Evolutionary conservation across 2,113 vertebrate species (phyloP), one percentile per base, ranked within the genome.

Genomic region (Lipophrys pholis): DNA sequence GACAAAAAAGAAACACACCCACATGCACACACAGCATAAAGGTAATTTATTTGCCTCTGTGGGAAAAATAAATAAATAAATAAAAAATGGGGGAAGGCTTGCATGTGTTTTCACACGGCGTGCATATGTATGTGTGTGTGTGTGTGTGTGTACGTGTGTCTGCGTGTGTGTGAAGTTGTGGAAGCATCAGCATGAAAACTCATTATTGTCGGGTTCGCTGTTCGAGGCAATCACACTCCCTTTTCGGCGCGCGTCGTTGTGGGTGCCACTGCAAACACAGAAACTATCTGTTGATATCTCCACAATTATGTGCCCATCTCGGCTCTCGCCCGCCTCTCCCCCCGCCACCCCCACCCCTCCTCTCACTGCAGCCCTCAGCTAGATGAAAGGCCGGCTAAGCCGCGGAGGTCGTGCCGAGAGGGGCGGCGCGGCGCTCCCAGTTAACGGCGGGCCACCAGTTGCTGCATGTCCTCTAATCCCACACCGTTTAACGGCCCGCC

Each of bases 341-440:
- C 14, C 56, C 49, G 17, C 52, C 48, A 60, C 41, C 67, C 68
- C 50, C 45, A 64, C 80, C 51, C 77, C 55, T 52, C 78, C 68
- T 30, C 71, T 73, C 67, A 62, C 85, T n/a, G 45, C 76, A 82
- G 82, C 86, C 84, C 80, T 90, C 82, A 79, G 85, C 52, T 56
- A 92, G 90, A 94, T 94, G 88, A 94, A 94, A 94, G 87, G 77
- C 83, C 68, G 67, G 84, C 87, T 91, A 88, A 92, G 91, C 89
- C 45, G 50, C 52, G 78, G 91, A 90, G 86, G 83, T 89, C 89
- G 76, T 88, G 86, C 83, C n/a, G 90, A 85, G 87, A 55, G 52
- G 67, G 85, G 84, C 70, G 73, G 91, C 78, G 69, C 55, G 17
- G 76, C 54, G 85, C 84, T 87, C 84, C 83, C 84, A 63, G 90